phyloP scores from a whole-genome alignment of 2,113 vertebrate species.

The Grallaria varia region DNA sequence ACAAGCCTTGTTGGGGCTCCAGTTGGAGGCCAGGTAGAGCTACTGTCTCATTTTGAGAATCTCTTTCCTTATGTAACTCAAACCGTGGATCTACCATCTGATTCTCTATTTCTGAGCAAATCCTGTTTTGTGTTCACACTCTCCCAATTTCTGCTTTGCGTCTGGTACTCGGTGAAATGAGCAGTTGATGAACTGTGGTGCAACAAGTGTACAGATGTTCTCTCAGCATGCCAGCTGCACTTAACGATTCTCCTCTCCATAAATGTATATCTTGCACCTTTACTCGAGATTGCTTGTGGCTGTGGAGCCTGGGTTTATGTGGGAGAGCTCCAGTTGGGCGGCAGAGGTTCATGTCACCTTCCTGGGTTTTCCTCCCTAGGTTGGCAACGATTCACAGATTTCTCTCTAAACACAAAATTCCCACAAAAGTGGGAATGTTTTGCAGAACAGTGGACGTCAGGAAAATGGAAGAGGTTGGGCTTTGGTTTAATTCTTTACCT shows the following conservation, averaged over 20 bases:
- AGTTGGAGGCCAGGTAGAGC: neutral
- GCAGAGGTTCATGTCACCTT: neutral
- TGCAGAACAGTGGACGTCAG: neutral
- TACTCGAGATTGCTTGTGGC: neutral
- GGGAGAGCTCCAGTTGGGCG: neutral
- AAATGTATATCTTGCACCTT: conserved; percentile 61
- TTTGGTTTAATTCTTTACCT: neutral
- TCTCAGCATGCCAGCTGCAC: conserved; percentile 49
- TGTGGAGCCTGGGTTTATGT: conserved; percentile 22
- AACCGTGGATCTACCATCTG: neutral
- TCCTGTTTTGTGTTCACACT: neutral
- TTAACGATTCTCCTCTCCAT: conserved; percentile 11
- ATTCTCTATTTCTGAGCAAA: neutral
- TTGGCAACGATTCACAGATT: neutral
- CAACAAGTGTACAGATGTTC: conserved; percentile 47
- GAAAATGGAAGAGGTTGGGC: neutral
- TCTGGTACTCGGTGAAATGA: conserved; percentile 22
- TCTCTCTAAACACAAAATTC: neutral
- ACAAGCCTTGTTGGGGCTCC: neutral
- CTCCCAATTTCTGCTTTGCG: neutral
- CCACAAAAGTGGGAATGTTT: neutral
- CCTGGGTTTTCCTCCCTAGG: neutral
- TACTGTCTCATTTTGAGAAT: neutral
- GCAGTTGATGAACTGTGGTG: conserved; percentile 31
- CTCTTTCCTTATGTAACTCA: neutral